These are phyloP conservation scores for Drosophila diplacantha DNA, from an alignment of 2,888 invertebrate genomes.

Conservation along the genomic window DNA sequence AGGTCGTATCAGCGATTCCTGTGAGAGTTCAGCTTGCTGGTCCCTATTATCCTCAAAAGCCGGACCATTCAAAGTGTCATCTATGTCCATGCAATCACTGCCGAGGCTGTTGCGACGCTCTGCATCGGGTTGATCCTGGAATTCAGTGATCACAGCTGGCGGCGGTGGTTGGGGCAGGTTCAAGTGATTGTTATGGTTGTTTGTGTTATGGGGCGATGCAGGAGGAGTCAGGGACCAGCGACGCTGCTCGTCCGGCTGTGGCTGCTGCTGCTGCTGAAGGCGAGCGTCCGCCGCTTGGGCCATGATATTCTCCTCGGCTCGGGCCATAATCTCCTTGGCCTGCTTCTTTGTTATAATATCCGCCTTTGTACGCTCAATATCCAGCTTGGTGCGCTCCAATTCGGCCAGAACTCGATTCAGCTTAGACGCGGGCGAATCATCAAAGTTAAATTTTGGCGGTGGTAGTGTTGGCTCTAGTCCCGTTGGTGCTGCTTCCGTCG, in stretches of 20 bases:
- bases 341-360: slow-evolving; percentile 48
- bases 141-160: slow-evolving; percentile 20
- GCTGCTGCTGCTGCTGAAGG: slow-evolving; percentile 15
- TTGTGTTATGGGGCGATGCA: slow-evolving; percentile 64
- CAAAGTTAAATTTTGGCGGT: slow-evolving; percentile 13
- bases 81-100: slow-evolving; percentile 66
- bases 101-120: slow-evolving; percentile 64
- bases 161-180: slow-evolving; percentile 17
- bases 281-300: slow-evolving; percentile 11
- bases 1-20: neutral
- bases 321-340: slow-evolving; percentile 29
- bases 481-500: slow-evolving; percentile 3
- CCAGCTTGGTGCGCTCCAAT: slow-evolving; percentile 74
- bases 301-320: slow-evolving; percentile 12
- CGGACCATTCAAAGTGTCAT: slow-evolving; percentile 45
- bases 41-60: neutral
- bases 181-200: slow-evolving; percentile 26
- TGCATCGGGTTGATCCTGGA: slow-evolving; percentile 65
- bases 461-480: neutral
- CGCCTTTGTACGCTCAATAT: slow-evolving; percentile 73
- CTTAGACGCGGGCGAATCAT: slow-evolving; percentile 61
- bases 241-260: slow-evolving; percentile 47
- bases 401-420: slow-evolving; percentile 71
- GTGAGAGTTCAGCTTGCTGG: neutral
- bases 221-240: slow-evolving; percentile 74